Evolutionary conservation across 2,797 vertebrate genomes (phyloP), one percentile per base, ranked within the genome.

Genomic region (Amniataba percoides): DNA sequence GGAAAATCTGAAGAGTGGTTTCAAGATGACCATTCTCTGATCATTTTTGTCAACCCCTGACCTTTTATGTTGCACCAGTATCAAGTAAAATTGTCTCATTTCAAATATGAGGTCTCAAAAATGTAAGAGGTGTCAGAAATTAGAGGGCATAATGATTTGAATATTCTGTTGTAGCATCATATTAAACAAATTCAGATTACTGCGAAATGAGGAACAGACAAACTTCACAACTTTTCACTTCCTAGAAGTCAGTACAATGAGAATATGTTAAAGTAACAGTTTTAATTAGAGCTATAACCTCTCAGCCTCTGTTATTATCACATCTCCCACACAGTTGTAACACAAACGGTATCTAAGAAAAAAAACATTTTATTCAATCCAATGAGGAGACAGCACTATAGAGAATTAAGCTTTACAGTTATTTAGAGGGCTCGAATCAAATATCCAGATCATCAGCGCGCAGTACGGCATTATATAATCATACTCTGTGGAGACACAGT

Each of bases 281-380:
- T 79, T 80, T 49, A 58, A n/a, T 80, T 43, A 45, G 27, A 78
- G 49, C 71, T 16, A 10, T 63, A 55, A 45, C 68, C 82, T 18
- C 45, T 15, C 7, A n/a, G 18, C 61, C 70, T 71, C 64, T 72
- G 73, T 82, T 76, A 58, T 71, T 80, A 66, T 68, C 57, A 67
- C 71, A 36, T 77, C 68, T 80, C 77, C 81, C 77, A 80, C 78
- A 78, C 51, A 60, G 21, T 70, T 27, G 13, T 70, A 77, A 52
- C 52, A 69, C 40, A 61, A 67, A 51, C 69, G 36, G 57, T 57
- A 49, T 69, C 31, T 25, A 40, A 46, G 34, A 51, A 71, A 77
- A 77, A 27, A 70, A 21, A 25, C 1, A 10, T 15, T 27, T 39
- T 43, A 46, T 72, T 9, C 45, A 19, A 31, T 67, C 36, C n/a